phyloP scores from a whole-genome alignment of 2,888 invertebrate genomes.

The Diaphora mendica region DNA sequence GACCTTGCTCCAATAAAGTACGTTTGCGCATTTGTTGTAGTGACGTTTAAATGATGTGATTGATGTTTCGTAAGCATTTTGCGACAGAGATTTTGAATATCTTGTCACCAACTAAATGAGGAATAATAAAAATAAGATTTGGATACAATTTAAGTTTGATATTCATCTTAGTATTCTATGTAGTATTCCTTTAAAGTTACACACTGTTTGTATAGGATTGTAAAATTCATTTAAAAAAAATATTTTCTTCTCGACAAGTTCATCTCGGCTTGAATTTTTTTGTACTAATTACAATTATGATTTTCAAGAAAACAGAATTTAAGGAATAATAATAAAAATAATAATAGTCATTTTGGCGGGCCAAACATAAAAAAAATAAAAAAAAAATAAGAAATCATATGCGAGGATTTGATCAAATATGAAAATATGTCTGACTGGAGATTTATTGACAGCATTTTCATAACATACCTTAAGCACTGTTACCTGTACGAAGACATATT shows the following conservation, averaged over 20 bases:
- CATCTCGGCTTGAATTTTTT: no score
- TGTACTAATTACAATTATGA: no score
- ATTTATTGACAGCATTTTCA: no score
- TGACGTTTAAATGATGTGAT: conserved; percentile 62
- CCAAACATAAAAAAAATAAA: no score
- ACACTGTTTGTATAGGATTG: not conserved
- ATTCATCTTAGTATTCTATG: not conserved
- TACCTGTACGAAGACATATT: conserved; percentile 40
- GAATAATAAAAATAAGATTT: not conserved
- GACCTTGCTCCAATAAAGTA: conserved; percentile 78
- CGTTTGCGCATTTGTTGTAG: conserved; percentile 64
- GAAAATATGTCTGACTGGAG: no score
- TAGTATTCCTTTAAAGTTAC: no score
- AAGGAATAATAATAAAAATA: no score
- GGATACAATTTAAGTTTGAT: not conserved
- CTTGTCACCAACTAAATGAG: not conserved
- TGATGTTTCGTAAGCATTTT: conserved; percentile 61
- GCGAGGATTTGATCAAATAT: not conserved
- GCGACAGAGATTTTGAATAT: conserved; percentile 72
- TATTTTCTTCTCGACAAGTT: no score
- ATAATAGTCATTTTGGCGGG: no score
- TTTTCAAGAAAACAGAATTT: no score
- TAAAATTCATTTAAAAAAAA: not conserved
- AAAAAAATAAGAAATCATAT: no score
- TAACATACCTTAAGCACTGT: conserved; percentile 12